Conservation (phyloP, 2,888 invertebrate species). For the Galerucella calmariensis region DNA sequence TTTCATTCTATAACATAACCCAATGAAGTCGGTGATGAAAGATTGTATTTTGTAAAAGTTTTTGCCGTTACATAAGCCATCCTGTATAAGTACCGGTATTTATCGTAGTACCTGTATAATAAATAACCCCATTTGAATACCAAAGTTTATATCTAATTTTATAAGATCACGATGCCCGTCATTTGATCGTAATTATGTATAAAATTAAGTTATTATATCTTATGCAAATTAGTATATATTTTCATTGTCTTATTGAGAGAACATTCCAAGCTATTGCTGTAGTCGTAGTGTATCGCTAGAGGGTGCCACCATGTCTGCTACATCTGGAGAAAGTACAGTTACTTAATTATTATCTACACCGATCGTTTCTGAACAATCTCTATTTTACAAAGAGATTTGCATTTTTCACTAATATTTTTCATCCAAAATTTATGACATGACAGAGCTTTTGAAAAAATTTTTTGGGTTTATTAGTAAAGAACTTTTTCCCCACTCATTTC, state of each 20-base stretch:
- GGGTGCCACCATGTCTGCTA: constrained; percentile 17
- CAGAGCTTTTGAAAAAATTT: too few species aligned
- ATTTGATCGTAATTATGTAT: constrained; percentile 2
- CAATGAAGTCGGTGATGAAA: too few species aligned
- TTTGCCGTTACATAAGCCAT: background rate
- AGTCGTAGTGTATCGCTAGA: constrained; percentile 15
- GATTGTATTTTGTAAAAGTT: too few species aligned
- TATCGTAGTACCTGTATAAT: background rate
- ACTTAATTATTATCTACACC: constrained; percentile 1
- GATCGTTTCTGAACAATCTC: background rate
- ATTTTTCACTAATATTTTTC: background rate
- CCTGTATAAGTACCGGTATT: background rate
- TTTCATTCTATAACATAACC: too few species aligned
- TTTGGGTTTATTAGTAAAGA: background rate
- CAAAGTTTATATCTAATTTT: background rate
- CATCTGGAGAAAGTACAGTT: constrained; percentile 14
- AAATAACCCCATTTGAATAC: too few species aligned
- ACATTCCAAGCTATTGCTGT: background rate
- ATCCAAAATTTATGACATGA: too few species aligned
- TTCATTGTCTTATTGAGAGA: constrained; percentile 13
- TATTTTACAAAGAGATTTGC: background rate
- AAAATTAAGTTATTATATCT: constrained; percentile 12
- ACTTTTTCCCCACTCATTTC: background rate
- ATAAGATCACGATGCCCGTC: background rate
- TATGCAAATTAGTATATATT: constrained; percentile 7